These are phyloP conservation scores for Raphicerus campestris DNA, from an alignment of 2,113 vertebrate genomes.

Conservation along the genomic window DNA sequence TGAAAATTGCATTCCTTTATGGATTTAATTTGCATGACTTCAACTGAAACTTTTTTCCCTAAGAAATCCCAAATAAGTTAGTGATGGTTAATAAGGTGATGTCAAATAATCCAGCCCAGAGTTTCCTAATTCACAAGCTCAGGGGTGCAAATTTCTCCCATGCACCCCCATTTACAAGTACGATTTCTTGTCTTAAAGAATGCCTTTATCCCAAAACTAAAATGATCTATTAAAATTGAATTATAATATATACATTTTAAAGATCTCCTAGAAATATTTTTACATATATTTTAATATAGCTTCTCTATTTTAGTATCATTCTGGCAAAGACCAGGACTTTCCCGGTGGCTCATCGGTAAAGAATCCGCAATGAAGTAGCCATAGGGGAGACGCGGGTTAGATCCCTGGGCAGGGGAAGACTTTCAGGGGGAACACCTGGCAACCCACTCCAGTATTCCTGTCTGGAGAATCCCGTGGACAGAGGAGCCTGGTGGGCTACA, in stretches of 20 bases:
- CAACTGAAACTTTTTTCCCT: not conserved
- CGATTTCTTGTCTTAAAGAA: not conserved
- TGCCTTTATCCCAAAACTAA: not conserved
- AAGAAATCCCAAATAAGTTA: not conserved
- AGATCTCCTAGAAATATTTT: not conserved
- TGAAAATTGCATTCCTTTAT: not conserved
- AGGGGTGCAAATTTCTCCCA: not conserved
- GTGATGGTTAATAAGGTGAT: not conserved
- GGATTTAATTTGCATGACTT: not conserved
- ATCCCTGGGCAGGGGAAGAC: not conserved
- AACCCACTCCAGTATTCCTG: not conserved
- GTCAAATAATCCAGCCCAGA: not conserved
- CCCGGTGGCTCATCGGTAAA: not conserved
- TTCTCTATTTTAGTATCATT: not conserved
- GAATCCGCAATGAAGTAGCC: not conserved
- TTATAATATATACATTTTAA: not conserved
- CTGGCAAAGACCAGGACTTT: not conserved
- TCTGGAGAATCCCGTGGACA: not conserved
- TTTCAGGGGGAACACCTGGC: not conserved
- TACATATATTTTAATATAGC: not conserved
- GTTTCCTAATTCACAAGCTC: not conserved
- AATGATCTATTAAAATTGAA: not conserved
- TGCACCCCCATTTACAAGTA: not conserved
- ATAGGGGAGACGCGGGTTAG: not conserved
- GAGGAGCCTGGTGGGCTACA: not conserved